Percentiles rank a stretch among this genome's conserved stretches.
phyloP scores from a whole-genome alignment of 2,113 vertebrate genomes.

The Mormyrus lacerda region DNA sequence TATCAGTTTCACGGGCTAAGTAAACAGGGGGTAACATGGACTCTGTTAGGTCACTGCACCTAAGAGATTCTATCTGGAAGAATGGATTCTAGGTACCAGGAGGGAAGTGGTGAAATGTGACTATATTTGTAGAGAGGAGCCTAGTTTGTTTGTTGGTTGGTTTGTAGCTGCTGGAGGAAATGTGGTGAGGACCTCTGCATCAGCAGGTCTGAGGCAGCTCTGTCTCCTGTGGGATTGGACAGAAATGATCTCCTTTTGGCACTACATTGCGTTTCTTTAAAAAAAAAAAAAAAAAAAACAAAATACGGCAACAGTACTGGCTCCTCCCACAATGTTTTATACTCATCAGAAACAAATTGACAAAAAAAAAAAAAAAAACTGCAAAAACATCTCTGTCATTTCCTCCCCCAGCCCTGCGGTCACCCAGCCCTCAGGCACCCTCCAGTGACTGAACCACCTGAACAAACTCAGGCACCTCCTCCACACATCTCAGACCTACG shows the following conservation, averaged over 20 bases:
- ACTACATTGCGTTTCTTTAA: not conserved
- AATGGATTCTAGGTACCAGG: not conserved
- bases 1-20: not conserved
- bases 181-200: constrained; percentile 27
- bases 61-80: not conserved
- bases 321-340: constrained; percentile 43
- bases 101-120: not conserved
- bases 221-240: too few species aligned
- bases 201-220: constrained; percentile 21
- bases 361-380: not conserved
- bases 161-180: constrained; percentile 36
- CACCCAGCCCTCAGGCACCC: not conserved
- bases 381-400: not conserved
- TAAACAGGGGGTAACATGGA: not conserved
- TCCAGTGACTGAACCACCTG: constrained; percentile 16
- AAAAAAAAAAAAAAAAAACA: too few species aligned
- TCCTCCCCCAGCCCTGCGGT: not conserved
- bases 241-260: not conserved
- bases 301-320: not conserved
- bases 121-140: not conserved
- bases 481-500: not conserved
- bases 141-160: constrained; percentile 10
- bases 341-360: not conserved
- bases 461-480: constrained; percentile 16
- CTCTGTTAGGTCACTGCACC: not conserved